A percentile compares a stretch with the other conserved stretches of the same genome.
phyloP scores from a whole-genome alignment of 2,888 invertebrate genomes.

The Oxycera nigricornis region DNA sequence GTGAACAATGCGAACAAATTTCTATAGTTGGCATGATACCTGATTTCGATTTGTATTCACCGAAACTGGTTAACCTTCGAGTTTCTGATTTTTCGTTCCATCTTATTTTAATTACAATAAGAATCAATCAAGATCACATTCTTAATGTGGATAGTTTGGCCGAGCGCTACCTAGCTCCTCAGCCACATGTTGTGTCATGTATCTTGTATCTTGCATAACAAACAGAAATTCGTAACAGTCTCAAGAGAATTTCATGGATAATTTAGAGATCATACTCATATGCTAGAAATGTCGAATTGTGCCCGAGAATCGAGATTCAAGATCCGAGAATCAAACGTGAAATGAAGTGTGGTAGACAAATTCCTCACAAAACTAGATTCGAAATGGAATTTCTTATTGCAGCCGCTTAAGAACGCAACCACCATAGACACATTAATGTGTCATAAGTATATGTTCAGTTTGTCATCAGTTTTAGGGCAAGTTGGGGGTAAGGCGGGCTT shows the following conservation, averaged over 20 bases:
- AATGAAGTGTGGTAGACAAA: constrained; percentile 28
- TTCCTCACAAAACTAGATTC: constrained; percentile 20
- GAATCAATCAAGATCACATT: constrained; percentile 38
- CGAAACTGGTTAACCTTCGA: constrained; percentile 21
- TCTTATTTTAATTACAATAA: constrained; percentile 26
- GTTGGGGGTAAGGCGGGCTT: background rate
- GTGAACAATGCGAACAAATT: constrained; percentile 29
- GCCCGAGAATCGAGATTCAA: background rate
- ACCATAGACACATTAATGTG: background rate
- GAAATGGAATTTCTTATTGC: constrained; percentile 25
- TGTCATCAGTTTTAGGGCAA: background rate
- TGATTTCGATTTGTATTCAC: background rate
- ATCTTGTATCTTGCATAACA: constrained; percentile 37
- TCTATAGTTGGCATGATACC: background rate
- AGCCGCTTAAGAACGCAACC: background rate
- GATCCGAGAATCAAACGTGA: too few species aligned
- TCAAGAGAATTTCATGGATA: constrained; percentile 41
- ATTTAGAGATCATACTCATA: constrained; percentile 36
- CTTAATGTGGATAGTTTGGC: background rate
- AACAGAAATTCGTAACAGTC: constrained; percentile 37
- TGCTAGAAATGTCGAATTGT: constrained; percentile 20
- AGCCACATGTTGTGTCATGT: background rate
- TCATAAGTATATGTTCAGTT: background rate
- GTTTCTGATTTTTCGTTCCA: background rate
- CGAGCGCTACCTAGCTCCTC: background rate